phyloP scores from a whole-genome alignment of 1,140 invertebrate genomes.

The Frieseomelitta varia region DNA sequence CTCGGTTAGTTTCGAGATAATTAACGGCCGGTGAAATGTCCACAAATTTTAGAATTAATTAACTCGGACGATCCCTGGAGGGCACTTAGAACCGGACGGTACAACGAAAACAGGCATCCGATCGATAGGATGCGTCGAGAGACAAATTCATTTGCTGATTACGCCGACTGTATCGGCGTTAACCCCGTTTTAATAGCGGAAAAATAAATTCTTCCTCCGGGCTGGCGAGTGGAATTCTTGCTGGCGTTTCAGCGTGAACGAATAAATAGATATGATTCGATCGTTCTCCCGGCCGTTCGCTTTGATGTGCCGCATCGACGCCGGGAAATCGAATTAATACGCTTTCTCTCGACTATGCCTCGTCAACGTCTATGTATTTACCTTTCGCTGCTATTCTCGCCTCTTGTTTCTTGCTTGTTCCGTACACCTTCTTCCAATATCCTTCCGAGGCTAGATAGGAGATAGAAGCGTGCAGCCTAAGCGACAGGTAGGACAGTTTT shows the following conservation, averaged over 20 bases:
- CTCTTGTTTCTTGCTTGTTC: not conserved
- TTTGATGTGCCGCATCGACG: slow-evolving; percentile 25
- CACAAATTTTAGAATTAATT: slow-evolving; percentile 37
- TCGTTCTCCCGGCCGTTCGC: not conserved
- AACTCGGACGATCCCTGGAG: slow-evolving; percentile 1
- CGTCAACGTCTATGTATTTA: not conserved
- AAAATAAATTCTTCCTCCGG: slow-evolving; percentile 19
- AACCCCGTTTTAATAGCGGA: not conserved
- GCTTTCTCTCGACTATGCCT: not conserved
- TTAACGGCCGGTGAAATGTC: slow-evolving; percentile 18
- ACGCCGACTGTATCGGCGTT: slow-evolving; percentile 3
- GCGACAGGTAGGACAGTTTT: slow-evolving; percentile 55
- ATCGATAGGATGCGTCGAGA: slow-evolving; percentile 21
- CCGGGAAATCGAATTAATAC: slow-evolving; percentile 44
- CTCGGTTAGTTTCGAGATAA: not conserved
- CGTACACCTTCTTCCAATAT: slow-evolving; percentile 18
- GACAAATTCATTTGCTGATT: slow-evolving; percentile 18
- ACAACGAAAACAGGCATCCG: not conserved
- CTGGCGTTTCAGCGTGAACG: not conserved
- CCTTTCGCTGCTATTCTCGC: not conserved
- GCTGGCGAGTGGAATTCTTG: not conserved
- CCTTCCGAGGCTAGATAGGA: slow-evolving; percentile 25
- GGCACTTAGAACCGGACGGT: not conserved
- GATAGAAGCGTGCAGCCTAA: slow-evolving; percentile 1
- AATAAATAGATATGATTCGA: not conserved